Conservation (phyloP, 1,140 invertebrate species). For the Orchestia grillus region DNA sequence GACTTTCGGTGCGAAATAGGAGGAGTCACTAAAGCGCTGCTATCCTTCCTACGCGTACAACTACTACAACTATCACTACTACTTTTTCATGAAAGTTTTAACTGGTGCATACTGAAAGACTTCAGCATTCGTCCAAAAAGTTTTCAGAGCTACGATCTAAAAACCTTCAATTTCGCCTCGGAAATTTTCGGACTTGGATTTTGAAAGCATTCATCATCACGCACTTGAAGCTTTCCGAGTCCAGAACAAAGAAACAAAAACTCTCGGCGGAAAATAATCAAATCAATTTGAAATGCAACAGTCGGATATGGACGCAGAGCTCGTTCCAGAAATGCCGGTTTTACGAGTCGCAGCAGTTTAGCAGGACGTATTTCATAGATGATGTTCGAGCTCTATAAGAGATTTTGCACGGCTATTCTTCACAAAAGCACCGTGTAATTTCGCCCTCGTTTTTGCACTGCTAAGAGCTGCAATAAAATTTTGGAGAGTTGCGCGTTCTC, state of each 20-base stretch:
- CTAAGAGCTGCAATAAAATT: slow-evolving; percentile 38
- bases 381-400: not conserved
- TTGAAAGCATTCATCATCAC: not conserved
- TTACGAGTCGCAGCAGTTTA: not conserved
- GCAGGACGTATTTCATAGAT: not conserved
- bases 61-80: too few species aligned
- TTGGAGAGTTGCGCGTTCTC: not conserved
- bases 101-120: too few species aligned
- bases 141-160: not conserved
- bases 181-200: not conserved
- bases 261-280: not conserved
- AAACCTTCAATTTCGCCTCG: too few species aligned
- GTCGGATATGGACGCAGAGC: not conserved
- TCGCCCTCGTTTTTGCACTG: not conserved
- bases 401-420: slow-evolving; percentile 20
- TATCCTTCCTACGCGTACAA: too few species aligned
- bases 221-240: not conserved
- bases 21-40: too few species aligned
- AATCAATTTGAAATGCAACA: not conserved
- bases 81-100: too few species aligned
- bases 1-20: too few species aligned
- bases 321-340: not conserved
- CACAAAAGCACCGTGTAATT: slow-evolving; percentile 10
- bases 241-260: too few species aligned
- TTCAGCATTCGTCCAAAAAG: not conserved